phyloP scores from a whole-genome alignment of 2,888 invertebrate species.

The Pyrochroa serraticornis region DNA sequence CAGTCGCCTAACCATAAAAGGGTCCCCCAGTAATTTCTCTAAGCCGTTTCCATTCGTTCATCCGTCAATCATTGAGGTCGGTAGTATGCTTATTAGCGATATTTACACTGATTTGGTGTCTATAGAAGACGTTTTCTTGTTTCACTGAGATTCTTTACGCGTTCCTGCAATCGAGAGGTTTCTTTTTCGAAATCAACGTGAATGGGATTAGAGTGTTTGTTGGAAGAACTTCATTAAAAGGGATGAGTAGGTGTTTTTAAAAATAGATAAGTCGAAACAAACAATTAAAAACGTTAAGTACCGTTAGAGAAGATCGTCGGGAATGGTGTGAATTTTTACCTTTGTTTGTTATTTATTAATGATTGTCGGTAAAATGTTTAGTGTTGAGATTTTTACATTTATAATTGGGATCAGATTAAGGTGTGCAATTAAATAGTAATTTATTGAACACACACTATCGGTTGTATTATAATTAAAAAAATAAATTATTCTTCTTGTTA shows the following conservation, averaged over 20 bases:
- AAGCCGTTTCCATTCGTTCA: no score
- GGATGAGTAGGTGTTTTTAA: conserved; percentile 28
- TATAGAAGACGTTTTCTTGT: no score
- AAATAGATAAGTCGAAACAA: conserved; percentile 22
- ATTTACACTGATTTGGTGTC: no score
- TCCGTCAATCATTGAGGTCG: no score
- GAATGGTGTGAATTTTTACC: conserved; percentile 8
- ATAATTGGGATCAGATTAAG: conserved; percentile 1
- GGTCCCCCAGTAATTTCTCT: no score
- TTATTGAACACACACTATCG: neutral
- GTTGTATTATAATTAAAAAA: neutral
- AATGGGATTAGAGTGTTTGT: conserved; percentile 13
- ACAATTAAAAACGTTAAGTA: conserved; percentile 18
- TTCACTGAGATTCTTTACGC: no score
- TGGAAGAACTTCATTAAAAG: conserved; percentile 24
- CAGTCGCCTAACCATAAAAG: no score
- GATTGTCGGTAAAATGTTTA: no score
- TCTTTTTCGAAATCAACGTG: neutral
- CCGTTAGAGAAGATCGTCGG: conserved; percentile 20
- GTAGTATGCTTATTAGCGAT: no score
- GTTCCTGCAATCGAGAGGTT: no score
- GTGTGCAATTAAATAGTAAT: neutral
- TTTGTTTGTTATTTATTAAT: neutral
- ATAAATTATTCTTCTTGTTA: neutral
- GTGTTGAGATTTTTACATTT: neutral